Evolutionary conservation across 1,140 invertebrate genomes (phyloP), one percentile per base, ranked within the genome.

Genomic region (Carposina sasakii): DNA sequence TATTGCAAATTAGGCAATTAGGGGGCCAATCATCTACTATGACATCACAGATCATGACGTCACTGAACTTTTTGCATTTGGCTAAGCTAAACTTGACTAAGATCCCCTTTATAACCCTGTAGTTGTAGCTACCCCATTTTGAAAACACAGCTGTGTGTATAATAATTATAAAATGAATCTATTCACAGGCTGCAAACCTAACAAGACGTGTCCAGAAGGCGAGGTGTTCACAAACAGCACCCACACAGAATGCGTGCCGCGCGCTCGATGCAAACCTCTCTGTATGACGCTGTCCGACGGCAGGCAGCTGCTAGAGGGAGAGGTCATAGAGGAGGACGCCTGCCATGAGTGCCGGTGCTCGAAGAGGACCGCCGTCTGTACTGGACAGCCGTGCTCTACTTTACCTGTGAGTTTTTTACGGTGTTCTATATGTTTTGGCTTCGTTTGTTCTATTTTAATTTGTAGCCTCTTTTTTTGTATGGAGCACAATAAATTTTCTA

Each of bases 301-400:
- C 0, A 86, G 73, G 3, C 78, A 85, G 5, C 91, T 92, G 59
- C 90, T 91, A 46, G 94, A 96, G 76, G 94, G 94, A 5, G 94
- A 96, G 67, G 52, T 91, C 15, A 88, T 95, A 0, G 88, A 89
- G 46, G 87, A 90, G 48, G 92, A 94, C 67, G 87, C 85, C 0
- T 96, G 94, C 71, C 91, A 94, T 58, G 90, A 88, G 0, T 96
- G 94, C 61, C 89, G 87, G 48, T 95, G 93, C 55, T 91, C 89
- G 6, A 87, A 90, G 47, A 89, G 90, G 1, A 86, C 89, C 47
- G 87, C 89, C 57, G 83, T 90, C 1, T 94, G 93, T 58, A 89
- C 87, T 51, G 93, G 93, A 12, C 86, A 89, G 34, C 90, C 92
- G 8, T 93, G 92, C 58, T 72, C 74, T 13, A 84, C 52, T 46